phyloP scores from a whole-genome alignment of 2,113 vertebrate species.

The Phylloscopus trochilus region DNA sequence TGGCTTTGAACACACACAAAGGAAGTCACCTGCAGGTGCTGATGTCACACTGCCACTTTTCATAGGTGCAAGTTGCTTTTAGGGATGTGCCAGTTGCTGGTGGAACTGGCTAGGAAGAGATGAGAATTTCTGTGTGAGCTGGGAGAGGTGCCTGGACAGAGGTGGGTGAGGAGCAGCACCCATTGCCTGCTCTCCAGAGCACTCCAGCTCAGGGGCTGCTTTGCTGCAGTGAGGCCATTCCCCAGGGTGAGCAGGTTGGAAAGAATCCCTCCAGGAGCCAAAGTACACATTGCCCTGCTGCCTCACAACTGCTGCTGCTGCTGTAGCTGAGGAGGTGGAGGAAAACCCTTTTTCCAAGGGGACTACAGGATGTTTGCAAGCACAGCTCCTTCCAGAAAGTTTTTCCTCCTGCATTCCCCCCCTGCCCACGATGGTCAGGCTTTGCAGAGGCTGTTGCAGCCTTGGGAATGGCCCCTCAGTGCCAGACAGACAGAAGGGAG shows the following conservation, averaged over 20 bases:
- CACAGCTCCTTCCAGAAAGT: background rate
- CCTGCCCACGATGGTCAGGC: background rate
- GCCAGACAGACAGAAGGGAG: accelerated
- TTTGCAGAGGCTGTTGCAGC: background rate
- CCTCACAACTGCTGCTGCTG: background rate
- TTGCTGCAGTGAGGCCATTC: background rate
- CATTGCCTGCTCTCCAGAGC: background rate
- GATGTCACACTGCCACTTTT: background rate
- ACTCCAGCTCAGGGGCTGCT: background rate
- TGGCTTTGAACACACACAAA: background rate
- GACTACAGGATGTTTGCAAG: background rate
- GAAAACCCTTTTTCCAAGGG: background rate
- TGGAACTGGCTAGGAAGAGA: background rate
- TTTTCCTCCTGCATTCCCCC: background rate
- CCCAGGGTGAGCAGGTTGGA: background rate
- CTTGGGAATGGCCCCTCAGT: background rate
- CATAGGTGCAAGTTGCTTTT: background rate
- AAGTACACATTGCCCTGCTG: background rate
- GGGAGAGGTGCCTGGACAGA: background rate
- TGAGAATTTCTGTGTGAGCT: background rate
- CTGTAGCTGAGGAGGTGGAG: background rate
- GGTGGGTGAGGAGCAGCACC: background rate
- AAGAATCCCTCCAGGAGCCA: background rate
- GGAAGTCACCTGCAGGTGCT: background rate
- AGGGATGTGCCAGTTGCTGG: background rate